Conservation (phyloP, 2,113 vertebrate species). For the Coptodon bakossiorum region DNA sequence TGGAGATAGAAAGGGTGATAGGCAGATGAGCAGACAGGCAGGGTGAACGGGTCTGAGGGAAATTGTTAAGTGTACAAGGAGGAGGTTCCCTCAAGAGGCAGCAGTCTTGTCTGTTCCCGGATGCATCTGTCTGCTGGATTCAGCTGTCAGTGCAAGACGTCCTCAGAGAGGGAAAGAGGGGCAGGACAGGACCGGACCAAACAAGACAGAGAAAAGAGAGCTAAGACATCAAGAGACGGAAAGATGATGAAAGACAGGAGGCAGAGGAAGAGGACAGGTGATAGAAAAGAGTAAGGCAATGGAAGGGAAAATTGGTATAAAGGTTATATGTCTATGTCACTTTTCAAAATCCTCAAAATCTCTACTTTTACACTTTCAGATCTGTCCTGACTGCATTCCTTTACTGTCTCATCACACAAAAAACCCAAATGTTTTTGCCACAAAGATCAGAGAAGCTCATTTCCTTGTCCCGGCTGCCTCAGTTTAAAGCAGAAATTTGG, state of each 20-base stretch:
- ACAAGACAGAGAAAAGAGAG: not conserved
- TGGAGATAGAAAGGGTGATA: not conserved
- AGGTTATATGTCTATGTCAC: not conserved
- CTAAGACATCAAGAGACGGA: not conserved
- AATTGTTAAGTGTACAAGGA: constrained; percentile 6
- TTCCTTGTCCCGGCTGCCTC: not conserved
- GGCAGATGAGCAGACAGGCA: constrained; percentile 7
- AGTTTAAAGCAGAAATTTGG: not conserved
- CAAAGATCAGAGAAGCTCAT: not conserved
- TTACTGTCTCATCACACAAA: not conserved
- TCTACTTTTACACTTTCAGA: not conserved
- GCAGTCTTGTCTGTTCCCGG: not conserved
- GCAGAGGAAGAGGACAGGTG: not conserved
- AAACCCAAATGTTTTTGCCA: not conserved
- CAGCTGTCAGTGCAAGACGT: constrained; percentile 18
- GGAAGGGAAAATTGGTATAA: not conserved
- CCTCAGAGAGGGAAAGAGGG: not conserved
- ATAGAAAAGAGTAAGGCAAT: not conserved
- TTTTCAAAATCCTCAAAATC: not conserved
- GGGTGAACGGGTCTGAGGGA: not conserved
- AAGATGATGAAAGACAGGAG: not conserved
- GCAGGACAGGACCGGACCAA: not conserved
- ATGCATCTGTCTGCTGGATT: constrained; percentile 19
- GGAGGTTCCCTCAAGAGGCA: constrained; percentile 15
- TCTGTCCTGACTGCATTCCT: not conserved